Conservation (phyloP, 1,140 invertebrate species). For the Ips typographus region DNA sequence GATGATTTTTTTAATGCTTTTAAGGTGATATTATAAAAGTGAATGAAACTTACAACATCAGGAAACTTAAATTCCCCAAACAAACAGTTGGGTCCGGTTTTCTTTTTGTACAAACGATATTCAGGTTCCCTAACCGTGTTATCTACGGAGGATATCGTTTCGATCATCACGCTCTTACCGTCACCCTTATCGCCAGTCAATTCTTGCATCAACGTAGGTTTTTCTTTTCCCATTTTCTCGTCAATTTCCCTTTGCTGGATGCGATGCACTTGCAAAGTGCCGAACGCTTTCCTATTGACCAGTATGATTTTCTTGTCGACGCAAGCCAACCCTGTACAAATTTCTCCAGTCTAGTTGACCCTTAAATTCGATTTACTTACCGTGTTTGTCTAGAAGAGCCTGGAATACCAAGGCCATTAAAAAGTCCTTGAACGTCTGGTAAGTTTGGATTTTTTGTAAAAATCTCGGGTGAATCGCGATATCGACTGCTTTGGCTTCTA, state of each 20-base stretch:
- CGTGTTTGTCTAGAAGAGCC: constrained; percentile 73
- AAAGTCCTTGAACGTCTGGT: constrained; percentile 71
- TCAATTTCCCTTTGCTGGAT: constrained; percentile 67
- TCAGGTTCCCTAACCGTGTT: constrained; percentile 44
- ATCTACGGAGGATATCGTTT: constrained; percentile 37
- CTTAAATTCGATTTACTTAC: constrained; percentile 6
- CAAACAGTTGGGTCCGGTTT: constrained; percentile 46
- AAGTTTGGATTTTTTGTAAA: constrained; percentile 66
- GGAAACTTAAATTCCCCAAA: constrained; percentile 57
- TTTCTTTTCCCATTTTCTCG: constrained; percentile 50
- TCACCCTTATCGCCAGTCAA: constrained; percentile 50
- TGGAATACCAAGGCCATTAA: constrained; percentile 75
- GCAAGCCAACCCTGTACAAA: constrained; percentile 55
- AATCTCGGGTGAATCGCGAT: constrained; percentile 75
- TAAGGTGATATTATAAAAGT: constrained; percentile 11
- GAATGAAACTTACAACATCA: constrained; percentile 44
- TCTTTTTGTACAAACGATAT: constrained; percentile 52
- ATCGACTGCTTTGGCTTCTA: constrained; percentile 71
- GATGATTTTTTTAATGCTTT: constrained; percentile 23
- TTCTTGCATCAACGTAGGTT: constrained; percentile 48
- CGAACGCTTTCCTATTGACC: constrained; percentile 66
- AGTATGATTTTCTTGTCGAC: constrained; percentile 62
- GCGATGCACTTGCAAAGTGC: constrained; percentile 69
- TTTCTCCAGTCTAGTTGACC: neutral
- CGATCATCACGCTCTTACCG: constrained; percentile 42